phyloP scores from a whole-genome alignment of 2,113 vertebrate species.

The Perca schrenkii region DNA sequence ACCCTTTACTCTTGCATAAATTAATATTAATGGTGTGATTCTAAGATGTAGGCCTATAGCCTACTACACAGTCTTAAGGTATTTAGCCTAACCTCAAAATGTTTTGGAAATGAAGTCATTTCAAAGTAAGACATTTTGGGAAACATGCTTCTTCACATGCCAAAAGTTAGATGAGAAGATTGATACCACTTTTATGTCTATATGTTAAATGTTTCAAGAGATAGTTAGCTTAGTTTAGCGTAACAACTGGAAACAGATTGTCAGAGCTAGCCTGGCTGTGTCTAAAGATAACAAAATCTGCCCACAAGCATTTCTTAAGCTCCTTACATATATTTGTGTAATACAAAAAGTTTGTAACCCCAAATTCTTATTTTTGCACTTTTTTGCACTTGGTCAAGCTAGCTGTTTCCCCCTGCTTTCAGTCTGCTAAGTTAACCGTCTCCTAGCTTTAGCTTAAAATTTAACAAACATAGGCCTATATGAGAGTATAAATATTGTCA shows the following conservation, averaged over 20 bases:
- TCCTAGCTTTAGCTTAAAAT: not conserved
- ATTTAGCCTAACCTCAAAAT: not conserved
- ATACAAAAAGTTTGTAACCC: not conserved
- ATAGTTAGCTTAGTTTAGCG: not conserved
- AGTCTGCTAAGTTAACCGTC: not conserved
- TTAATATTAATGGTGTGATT: not conserved
- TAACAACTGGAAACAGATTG: not conserved
- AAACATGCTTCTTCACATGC: not conserved
- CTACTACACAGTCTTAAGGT: not conserved
- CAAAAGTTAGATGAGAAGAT: not conserved
- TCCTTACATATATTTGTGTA: not conserved
- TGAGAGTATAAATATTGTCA: not conserved
- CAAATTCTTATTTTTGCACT: not conserved
- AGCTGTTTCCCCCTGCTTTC: not conserved
- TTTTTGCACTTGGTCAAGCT: not conserved
- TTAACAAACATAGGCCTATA: not conserved
- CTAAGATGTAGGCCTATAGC: not conserved
- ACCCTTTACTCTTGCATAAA: not conserved
- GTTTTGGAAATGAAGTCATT: not conserved
- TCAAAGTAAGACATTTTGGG: not conserved
- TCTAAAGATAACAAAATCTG: not conserved
- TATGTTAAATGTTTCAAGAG: not conserved
- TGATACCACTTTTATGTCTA: not conserved
- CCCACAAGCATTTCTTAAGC: not conserved
- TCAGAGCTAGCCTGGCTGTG: not conserved